Percentiles rank a stretch among this genome's conserved stretches.
These are phyloP conservation scores for Perizoma flavofasciatum DNA, from an alignment of 2,888 invertebrate genomes.

Conservation along the genomic window DNA sequence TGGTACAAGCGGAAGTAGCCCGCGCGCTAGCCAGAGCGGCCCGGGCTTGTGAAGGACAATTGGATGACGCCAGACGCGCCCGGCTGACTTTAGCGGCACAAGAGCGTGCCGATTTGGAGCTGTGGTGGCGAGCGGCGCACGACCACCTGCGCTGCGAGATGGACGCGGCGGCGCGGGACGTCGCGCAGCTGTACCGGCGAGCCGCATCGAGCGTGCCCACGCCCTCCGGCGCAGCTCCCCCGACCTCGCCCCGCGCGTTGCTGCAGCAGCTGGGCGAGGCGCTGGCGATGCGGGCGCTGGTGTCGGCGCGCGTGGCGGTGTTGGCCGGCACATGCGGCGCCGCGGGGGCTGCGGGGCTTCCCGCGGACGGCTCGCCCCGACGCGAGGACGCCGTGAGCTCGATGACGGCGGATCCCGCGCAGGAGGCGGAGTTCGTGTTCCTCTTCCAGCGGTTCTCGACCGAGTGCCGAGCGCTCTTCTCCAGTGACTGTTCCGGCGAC, in stretches of 20 bases:
- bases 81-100: constrained; percentile 86
- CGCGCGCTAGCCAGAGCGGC: constrained; percentile 89
- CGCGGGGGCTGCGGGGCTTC: constrained; percentile 40
- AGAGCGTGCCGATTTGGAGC: constrained; percentile 88
- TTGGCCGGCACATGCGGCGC: constrained; percentile 84
- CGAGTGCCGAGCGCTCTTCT: constrained; percentile 85
- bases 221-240: constrained; percentile 63
- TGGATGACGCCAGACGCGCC: constrained; percentile 79
- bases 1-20: constrained; percentile 90
- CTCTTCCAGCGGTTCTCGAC: constrained; percentile 86
- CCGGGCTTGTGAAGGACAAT: constrained; percentile 86
- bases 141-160: constrained; percentile 88
- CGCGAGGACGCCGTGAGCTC: constrained; percentile 69
- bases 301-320: constrained; percentile 90
- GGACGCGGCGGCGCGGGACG: constrained; percentile 87
- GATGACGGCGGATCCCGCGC: constrained; percentile 82
- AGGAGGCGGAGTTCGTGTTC: constrained; percentile 87
- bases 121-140: constrained; percentile 90
- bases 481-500: constrained; percentile 82
- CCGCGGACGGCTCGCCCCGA: constrained; percentile 49
- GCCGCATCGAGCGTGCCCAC: constrained; percentile 74
- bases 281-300: constrained; percentile 71
- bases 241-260: constrained; percentile 55
- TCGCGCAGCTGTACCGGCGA: constrained; percentile 87
- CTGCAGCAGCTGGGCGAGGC: constrained; percentile 55